Conservation (phyloP, 2,113 vertebrate genomes). For the Sialia sialis region DNA sequence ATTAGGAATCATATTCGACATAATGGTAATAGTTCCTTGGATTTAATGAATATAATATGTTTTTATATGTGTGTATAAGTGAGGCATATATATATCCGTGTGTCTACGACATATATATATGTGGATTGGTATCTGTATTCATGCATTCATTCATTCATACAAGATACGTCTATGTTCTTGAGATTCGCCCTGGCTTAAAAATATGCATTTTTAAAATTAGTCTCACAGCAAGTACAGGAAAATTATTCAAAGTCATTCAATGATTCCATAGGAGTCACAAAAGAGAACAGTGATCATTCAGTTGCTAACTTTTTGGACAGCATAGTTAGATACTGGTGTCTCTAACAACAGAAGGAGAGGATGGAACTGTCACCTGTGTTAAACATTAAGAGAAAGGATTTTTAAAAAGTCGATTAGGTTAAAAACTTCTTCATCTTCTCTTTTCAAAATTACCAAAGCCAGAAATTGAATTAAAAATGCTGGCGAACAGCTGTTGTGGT, state of each 20-base stretch:
- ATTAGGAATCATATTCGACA: background rate
- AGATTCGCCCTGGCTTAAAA: background rate
- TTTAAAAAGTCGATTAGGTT: background rate
- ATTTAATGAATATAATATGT: background rate
- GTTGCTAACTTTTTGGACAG: background rate
- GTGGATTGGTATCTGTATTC: background rate
- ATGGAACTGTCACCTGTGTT: background rate
- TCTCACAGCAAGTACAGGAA: background rate
- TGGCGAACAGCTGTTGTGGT: background rate
- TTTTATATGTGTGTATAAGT: background rate
- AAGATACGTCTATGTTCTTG: background rate
- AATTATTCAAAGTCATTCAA: background rate
- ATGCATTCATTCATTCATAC: background rate
- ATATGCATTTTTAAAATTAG: background rate
- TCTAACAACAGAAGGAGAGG: background rate
- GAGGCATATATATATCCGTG: fast-evolving
- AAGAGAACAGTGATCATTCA: background rate
- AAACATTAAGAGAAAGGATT: background rate
- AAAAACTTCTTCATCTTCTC: background rate
- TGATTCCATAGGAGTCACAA: background rate
- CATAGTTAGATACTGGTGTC: background rate
- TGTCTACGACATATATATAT: background rate
- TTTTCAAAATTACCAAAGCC: background rate
- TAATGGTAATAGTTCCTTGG: background rate
- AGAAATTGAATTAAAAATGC: background rate